phyloP scores from a whole-genome alignment of 2,797 vertebrate genomes.

The Spondyliosoma cantharus region DNA sequence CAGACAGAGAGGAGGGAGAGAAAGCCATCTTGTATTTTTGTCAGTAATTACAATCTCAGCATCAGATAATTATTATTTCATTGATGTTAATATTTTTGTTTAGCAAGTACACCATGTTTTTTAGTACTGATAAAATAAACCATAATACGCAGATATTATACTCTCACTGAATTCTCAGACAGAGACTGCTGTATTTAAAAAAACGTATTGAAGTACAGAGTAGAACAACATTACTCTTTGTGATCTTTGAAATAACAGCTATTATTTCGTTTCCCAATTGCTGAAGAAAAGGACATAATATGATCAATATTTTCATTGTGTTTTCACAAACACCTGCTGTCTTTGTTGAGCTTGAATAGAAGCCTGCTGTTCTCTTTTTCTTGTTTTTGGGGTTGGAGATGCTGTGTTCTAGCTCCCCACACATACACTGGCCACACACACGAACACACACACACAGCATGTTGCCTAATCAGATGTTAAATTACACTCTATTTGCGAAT shows the following conservation, averaged over 20 bases:
- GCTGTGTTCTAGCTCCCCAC: conserved; percentile 11
- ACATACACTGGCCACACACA: conserved; percentile 1
- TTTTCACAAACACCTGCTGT: neutral
- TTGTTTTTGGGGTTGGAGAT: neutral
- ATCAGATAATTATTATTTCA: conserved; percentile 50
- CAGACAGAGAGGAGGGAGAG: neutral
- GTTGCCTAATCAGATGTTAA: conserved; percentile 38
- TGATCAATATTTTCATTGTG: conserved; percentile 38
- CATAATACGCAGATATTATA: neutral
- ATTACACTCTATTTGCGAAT: conserved; percentile 16
- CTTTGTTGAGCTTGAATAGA: conserved; percentile 23
- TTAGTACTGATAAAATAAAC: conserved; percentile 32
- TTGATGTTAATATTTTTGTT: conserved; percentile 40
- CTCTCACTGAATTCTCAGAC: conserved; percentile 2
- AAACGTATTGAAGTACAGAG: neutral
- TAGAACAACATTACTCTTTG: conserved; percentile 2
- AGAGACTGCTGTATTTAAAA: neutral
- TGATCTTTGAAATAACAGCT: conserved; percentile 25
- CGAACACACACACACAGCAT: conserved; percentile 16
- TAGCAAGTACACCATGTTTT: conserved; percentile 13
- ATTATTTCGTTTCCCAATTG: conserved; percentile 1
- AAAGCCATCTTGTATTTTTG: conserved; percentile 33
- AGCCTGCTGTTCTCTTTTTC: conserved; percentile 22
- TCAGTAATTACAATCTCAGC: conserved; percentile 57
- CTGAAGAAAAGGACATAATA: conserved; percentile 8